phyloP scores from a whole-genome alignment of 2,888 invertebrate genomes.

The Bombylius discolor region DNA sequence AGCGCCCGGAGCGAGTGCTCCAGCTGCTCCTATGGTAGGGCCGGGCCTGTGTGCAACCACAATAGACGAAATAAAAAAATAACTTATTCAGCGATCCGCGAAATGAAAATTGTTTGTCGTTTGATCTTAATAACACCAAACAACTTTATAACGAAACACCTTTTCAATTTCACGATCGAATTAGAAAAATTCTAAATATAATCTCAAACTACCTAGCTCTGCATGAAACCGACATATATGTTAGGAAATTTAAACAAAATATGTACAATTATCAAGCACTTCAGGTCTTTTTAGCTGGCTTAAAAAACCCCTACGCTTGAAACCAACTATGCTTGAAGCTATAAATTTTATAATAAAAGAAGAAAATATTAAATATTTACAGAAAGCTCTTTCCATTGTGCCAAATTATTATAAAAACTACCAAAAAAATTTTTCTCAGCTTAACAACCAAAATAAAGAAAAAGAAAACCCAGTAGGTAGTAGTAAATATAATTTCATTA shows the following conservation, averaged over 20 bases:
- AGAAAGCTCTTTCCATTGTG: not conserved
- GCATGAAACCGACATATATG: too few relatives aligned
- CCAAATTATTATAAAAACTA: slow-evolving; percentile 4
- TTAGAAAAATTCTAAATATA: slow-evolving; percentile 2
- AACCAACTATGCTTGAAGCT: not conserved
- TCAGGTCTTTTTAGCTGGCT: slow-evolving; percentile 2
- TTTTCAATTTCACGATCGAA: slow-evolving; percentile 1
- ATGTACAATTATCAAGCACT: not conserved
- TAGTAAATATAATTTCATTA: too few relatives aligned
- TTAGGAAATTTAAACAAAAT: too few relatives aligned
- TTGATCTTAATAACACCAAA: slow-evolving; percentile 1
- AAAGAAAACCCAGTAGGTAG: too few relatives aligned
- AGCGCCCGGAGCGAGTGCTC: too few relatives aligned
- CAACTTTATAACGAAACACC: slow-evolving; percentile 10
- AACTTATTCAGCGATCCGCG: not conserved
- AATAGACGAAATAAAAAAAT: not conserved
- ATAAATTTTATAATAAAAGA: slow-evolving; percentile 3
- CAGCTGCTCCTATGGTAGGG: too few relatives aligned
- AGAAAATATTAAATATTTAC: slow-evolving; percentile 3
- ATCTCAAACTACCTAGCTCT: slow-evolving; percentile 5
- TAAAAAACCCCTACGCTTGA: slow-evolving; percentile 2
- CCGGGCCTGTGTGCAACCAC: not conserved
- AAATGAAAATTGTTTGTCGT: slow-evolving; percentile 1
- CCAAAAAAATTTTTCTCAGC: not conserved
- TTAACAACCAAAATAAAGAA: too few relatives aligned